Evolutionary conservation across 2,113 vertebrate species (phyloP).

Genomic region (Isurus oxyrinchus): DNA sequence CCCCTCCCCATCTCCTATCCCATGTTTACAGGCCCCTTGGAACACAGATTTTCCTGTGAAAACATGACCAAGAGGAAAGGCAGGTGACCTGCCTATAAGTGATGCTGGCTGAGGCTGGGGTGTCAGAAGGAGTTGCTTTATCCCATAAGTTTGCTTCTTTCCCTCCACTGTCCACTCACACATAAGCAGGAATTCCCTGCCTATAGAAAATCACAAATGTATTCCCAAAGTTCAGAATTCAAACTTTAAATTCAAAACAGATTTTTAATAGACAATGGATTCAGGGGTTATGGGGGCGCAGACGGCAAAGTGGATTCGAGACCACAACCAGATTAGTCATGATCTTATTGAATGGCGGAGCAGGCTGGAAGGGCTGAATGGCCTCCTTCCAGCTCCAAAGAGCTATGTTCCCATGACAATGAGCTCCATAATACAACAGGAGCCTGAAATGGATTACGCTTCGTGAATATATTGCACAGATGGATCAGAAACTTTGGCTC

Average conservation of each 20-base stretch:
- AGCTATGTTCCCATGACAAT: not conserved
- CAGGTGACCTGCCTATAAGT: not conserved
- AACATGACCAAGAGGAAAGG: not conserved
- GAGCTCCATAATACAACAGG: constrained; percentile 46
- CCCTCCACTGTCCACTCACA: not conserved
- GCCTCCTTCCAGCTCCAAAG: too few relatives aligned
- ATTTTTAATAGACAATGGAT: too few relatives aligned
- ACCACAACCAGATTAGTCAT: too few relatives aligned
- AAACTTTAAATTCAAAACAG: too few relatives aligned
- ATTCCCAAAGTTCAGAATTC: not conserved
- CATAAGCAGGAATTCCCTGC: not conserved
- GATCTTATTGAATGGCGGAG: too few relatives aligned
- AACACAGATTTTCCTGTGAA: too few relatives aligned
- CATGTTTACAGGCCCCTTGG: too few relatives aligned
- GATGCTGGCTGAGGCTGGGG: not conserved
- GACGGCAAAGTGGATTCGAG: too few relatives aligned
- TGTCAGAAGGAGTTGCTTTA: not conserved
- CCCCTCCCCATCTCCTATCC: too few relatives aligned
- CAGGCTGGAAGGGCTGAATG: too few relatives aligned
- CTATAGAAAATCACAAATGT: not conserved
- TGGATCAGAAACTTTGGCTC: not conserved
- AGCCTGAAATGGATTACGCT: constrained; percentile 62
- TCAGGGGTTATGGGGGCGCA: too few relatives aligned
- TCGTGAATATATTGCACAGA: constrained; percentile 44
- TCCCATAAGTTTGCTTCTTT: not conserved